Percentiles rank a stretch among this genome's conserved stretches.
Conservation (phyloP, 2,113 vertebrate genomes). For the Pygathrix nemaeus region DNA sequence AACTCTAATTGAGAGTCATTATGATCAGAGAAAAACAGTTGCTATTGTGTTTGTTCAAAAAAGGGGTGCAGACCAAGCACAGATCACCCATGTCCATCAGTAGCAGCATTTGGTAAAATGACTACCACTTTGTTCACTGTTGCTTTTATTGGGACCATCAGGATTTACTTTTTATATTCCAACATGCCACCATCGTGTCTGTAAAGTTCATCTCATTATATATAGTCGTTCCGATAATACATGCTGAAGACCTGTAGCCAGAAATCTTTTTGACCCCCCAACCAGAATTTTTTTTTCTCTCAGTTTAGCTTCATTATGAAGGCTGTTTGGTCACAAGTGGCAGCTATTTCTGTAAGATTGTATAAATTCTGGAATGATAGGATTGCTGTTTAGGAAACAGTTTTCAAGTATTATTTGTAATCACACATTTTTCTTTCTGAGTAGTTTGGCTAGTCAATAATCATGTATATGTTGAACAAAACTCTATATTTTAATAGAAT, state of each 20-base stretch:
- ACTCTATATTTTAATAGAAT: background rate
- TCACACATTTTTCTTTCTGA: background rate
- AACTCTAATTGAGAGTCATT: conserved; percentile 5
- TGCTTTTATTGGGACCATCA: background rate
- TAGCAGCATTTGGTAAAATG: background rate
- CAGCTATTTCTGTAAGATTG: background rate
- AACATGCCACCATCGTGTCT: background rate
- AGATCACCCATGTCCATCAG: background rate
- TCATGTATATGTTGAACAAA: background rate
- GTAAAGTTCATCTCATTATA: background rate
- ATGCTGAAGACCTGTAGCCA: background rate
- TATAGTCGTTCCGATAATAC: background rate
- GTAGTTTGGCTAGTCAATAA: background rate
- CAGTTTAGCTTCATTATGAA: background rate
- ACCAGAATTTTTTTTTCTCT: background rate
- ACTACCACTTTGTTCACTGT: background rate
- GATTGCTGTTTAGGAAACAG: background rate
- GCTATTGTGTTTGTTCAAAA: background rate
- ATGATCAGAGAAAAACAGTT: background rate
- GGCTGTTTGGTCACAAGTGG: background rate
- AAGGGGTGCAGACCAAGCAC: background rate
- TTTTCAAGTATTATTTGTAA: background rate
- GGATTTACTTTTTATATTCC: background rate
- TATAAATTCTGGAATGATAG: background rate
- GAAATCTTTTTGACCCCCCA: background rate